These are phyloP conservation scores for Zaprionus davidi DNA, from an alignment of 1,140 invertebrate species.

Conservation along the genomic window DNA sequence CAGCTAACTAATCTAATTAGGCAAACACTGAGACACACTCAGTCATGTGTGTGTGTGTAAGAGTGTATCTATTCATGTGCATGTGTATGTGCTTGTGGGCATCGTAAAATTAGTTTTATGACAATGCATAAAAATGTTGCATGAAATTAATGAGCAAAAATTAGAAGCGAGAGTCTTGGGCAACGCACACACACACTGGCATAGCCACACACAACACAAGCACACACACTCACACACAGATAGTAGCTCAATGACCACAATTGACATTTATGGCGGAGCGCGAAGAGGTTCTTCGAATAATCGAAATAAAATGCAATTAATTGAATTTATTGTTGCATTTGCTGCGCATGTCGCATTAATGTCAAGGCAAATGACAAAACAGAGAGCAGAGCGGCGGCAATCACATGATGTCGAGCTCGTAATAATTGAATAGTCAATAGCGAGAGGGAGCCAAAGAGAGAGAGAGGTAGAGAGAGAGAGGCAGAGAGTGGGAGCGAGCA, in stretches of 20 bases:
- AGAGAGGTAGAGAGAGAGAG: too few relatives aligned
- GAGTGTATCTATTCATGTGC: constrained; percentile 9
- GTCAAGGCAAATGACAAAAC: constrained; percentile 38
- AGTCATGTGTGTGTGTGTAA: constrained; percentile 15
- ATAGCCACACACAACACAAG: not conserved
- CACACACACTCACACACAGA: not conserved
- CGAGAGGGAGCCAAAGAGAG: not conserved
- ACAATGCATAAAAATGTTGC: constrained; percentile 81
- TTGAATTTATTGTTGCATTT: constrained; percentile 80
- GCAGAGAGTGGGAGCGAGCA: not conserved
- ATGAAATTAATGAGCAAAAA: constrained; percentile 81
- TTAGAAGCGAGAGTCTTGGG: constrained; percentile 57
- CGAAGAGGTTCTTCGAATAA: constrained; percentile 42
- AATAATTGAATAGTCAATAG: constrained; percentile 4
- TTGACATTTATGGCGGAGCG: constrained; percentile 70
- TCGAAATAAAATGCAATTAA: constrained; percentile 82
- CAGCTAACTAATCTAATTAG: constrained; percentile 77
- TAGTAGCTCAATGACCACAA: constrained; percentile 65
- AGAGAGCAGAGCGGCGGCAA: not conserved
- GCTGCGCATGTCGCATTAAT: constrained; percentile 44
- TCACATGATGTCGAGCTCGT: not conserved
- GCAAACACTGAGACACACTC: constrained; percentile 38
- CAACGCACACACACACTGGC: not conserved
- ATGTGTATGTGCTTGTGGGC: constrained; percentile 13
- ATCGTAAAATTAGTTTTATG: constrained; percentile 81